These are phyloP conservation scores for Cheilosia soror DNA, from an alignment of 2,888 invertebrate genomes.

Conservation along the genomic window DNA sequence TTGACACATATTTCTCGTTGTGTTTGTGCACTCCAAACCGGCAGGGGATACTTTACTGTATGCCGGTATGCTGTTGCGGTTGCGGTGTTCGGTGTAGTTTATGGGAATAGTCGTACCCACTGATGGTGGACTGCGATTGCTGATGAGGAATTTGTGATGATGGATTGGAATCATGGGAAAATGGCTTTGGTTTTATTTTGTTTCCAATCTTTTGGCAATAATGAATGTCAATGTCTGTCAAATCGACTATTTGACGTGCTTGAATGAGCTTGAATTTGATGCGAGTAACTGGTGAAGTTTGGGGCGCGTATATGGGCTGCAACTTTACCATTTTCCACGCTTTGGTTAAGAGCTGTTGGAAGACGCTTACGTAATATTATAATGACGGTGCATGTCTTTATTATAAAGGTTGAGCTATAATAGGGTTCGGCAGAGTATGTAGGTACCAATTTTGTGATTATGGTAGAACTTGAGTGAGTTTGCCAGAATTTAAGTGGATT, in stretches of 20 bases:
- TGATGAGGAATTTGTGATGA: slow-evolving; percentile 76
- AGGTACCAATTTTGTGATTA: too few species aligned
- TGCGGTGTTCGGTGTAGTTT: slow-evolving; percentile 43
- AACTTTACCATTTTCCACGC: too few species aligned
- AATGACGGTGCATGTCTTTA: too few species aligned
- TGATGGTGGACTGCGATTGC: slow-evolving; percentile 47
- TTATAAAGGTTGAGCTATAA: too few species aligned
- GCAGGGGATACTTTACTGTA: slow-evolving; percentile 54
- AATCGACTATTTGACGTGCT: slow-evolving; percentile 6
- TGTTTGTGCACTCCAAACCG: slow-evolving; percentile 41
- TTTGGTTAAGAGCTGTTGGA: too few species aligned
- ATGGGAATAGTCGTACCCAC: slow-evolving; percentile 39
- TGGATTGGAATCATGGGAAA: slow-evolving; percentile 77
- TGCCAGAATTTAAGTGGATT: too few species aligned
- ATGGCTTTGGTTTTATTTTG: slow-evolving; percentile 34
- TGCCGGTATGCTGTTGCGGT: background rate
- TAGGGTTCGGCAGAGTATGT: too few species aligned
- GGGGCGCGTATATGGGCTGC: too few species aligned
- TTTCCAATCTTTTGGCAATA: slow-evolving; percentile 1
- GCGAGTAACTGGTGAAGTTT: background rate
- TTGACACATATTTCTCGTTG: slow-evolving; percentile 80
- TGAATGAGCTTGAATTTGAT: background rate
- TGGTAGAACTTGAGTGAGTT: too few species aligned
- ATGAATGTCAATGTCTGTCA: slow-evolving; percentile 37
- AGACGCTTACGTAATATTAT: too few species aligned